A percentile compares a stretch with the other conserved stretches of the same genome.
These are phyloP conservation scores for Cossypha heuglini DNA, from an alignment of 2,797 vertebrate genomes.

Conservation along the genomic window DNA sequence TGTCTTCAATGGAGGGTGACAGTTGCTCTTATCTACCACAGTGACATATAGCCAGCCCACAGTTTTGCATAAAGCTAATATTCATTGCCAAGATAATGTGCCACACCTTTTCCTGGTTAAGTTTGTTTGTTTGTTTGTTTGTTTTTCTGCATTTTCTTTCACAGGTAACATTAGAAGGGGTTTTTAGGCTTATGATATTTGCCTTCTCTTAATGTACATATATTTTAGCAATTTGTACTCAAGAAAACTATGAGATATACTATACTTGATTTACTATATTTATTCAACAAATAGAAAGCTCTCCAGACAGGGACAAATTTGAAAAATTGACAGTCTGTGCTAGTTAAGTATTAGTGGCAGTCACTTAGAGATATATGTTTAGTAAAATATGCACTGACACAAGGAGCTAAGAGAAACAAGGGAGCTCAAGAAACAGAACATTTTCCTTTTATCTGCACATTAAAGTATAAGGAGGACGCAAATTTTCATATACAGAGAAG, in stretches of 20 bases:
- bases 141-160: neutral
- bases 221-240: neutral
- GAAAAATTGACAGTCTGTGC: neutral
- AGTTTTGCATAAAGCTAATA: neutral
- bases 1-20: neutral
- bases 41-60: neutral
- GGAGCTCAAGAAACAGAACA: neutral
- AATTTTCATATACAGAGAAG: neutral
- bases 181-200: neutral
- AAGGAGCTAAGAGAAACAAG: neutral
- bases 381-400: neutral
- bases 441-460: neutral
- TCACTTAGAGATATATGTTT: neutral
- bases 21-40: neutral
- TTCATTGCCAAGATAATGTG: neutral
- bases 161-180: fast-evolving
- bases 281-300: neutral
- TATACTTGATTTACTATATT: neutral
- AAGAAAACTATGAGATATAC: neutral
- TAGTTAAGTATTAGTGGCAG: neutral
- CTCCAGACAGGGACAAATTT: neutral
- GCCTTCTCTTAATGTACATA: fast-evolving
- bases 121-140: neutral
- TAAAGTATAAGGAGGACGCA: neutral
- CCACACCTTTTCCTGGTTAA: neutral